Base-by-base conservation (phyloP, 2,797 vertebrate species). In the Crax fasciolata region DNA sequence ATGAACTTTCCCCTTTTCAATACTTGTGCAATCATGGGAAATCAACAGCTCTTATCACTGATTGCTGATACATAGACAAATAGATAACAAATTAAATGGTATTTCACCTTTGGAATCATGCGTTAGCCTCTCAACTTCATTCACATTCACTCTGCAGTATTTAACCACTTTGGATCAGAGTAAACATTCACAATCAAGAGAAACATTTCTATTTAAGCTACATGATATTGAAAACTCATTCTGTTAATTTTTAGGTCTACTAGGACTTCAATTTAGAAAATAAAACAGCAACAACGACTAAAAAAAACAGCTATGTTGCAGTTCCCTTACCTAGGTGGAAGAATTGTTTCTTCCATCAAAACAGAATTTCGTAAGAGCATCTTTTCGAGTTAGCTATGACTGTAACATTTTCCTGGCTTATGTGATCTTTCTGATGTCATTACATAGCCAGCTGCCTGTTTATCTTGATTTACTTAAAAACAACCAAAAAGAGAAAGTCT, bases 341-440 rank as follows among this genome's bases (percentile, higher is more conserved):
- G 51, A 73, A 90, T 83, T 89, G 62, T 86, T 75, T 90, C 76
- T 72, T 90, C 52, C 65, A 71, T 57, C 21, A 90, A 55, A 95
- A 83, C 2, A 90, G 65, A 85, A 80, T 93, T 87, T 91, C 86
- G 43, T 91, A 81, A 92, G 48, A 93, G 35, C 41, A 86, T 90
- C 81, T 94, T 94, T 93, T 88, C 74, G 81, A 51, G 79, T 94
- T 62, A 79, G 63, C 59, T 81, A 38, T 13, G 4, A 84, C 28
- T 48, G 52, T 68, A 95, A 95, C 54, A 84, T 94, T 96, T 97
- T 96, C 90, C 95, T 95, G 96, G 93, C 90, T 92, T 73, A 41
- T 54, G 44, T 23, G 28, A 68, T 30, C 70, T 43, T 82, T 93
- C 85, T 84, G 80, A 95, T 75, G 77, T 93, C 87, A 94, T 77